Percentiles rank a stretch among this genome's conserved stretches.
Evolutionary conservation across 2,113 vertebrate species (phyloP).

Genomic region (Columba livia): DNA sequence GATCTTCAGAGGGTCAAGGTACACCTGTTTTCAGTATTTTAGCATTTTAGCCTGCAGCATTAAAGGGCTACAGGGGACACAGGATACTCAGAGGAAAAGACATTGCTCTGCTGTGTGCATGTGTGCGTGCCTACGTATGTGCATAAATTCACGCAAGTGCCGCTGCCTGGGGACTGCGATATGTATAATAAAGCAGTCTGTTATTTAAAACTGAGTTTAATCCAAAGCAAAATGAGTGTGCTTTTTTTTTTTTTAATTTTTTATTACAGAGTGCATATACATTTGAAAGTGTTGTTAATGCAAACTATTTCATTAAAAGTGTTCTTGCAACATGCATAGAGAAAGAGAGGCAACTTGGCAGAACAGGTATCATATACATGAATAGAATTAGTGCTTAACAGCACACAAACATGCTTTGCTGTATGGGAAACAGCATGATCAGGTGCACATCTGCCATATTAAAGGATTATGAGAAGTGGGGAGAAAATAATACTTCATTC

Average conservation of each 20-base stretch:
- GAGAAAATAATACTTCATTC: conserved; percentile 35
- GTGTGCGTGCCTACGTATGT: accelerated
- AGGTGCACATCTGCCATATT: neutral
- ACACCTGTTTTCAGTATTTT: conserved; percentile 42
- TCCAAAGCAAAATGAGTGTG: neutral
- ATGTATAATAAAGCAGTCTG: neutral
- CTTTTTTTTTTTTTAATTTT: neutral
- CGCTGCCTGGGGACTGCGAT: neutral
- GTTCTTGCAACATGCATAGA: neutral
- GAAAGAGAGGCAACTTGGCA: neutral
- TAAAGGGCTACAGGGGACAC: conserved; percentile 2
- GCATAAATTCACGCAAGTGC: neutral
- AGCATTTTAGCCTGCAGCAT: conserved; percentile 35
- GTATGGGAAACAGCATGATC: neutral
- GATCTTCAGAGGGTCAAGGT: conserved; percentile 46
- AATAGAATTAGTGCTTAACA: neutral
- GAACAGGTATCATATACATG: neutral
- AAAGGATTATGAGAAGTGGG: conserved; percentile 2
- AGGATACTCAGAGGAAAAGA: neutral
- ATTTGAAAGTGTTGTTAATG: neutral
- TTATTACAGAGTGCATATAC: neutral
- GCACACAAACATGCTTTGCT: neutral
- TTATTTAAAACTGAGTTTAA: conserved; percentile 15
- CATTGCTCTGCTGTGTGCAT: neutral
- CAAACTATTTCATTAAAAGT: neutral